Percentiles rank a stretch among this genome's conserved stretches.
Conservation (phyloP, 2,888 invertebrate genomes). For the Xylota segnis region DNA sequence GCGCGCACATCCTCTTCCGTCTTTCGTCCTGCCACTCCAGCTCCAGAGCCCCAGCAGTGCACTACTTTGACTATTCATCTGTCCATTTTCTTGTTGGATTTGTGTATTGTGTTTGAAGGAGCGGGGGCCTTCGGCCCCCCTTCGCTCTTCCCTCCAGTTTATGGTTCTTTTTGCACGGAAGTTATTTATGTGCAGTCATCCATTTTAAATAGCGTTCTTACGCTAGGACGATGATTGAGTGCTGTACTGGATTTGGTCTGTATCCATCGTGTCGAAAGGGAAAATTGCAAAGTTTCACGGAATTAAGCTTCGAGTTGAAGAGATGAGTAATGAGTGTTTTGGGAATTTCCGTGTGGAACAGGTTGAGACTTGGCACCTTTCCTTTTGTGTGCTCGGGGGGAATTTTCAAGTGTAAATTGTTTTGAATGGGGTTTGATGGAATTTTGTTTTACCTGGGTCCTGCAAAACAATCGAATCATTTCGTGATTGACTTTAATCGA, state of each 20-base stretch:
- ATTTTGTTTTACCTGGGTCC: neutral
- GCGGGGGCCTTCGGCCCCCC: too few species aligned
- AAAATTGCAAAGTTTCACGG: slow-evolving; percentile 68
- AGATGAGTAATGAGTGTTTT: slow-evolving; percentile 69
- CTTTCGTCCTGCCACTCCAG: slow-evolving; percentile 6
- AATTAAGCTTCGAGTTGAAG: slow-evolving; percentile 54
- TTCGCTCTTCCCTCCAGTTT: slow-evolving; percentile 62
- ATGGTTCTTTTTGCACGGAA: slow-evolving; percentile 70
- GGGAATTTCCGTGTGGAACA: slow-evolving; percentile 36
- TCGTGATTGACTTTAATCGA: too few species aligned
- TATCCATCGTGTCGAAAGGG: slow-evolving; percentile 61
- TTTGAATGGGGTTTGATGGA: too few species aligned
- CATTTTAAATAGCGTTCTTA: slow-evolving; percentile 76
- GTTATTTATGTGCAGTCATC: slow-evolving; percentile 77
- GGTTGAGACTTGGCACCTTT: slow-evolving; percentile 20
- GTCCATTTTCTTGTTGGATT: slow-evolving; percentile 74
- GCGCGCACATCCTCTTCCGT: slow-evolving; percentile 39
- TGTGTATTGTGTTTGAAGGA: slow-evolving; percentile 70
- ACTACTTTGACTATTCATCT: slow-evolving; percentile 76
- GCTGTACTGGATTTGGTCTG: slow-evolving; percentile 68
- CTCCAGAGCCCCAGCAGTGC: slow-evolving; percentile 43
- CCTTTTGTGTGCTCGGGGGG: neutral
- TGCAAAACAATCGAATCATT: too few species aligned
- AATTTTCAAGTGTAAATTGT: neutral
- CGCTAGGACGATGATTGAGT: slow-evolving; percentile 75